These are phyloP conservation scores for Rhinogobio ventralis DNA, from an alignment of 2,797 vertebrate genomes.

Conservation along the genomic window DNA sequence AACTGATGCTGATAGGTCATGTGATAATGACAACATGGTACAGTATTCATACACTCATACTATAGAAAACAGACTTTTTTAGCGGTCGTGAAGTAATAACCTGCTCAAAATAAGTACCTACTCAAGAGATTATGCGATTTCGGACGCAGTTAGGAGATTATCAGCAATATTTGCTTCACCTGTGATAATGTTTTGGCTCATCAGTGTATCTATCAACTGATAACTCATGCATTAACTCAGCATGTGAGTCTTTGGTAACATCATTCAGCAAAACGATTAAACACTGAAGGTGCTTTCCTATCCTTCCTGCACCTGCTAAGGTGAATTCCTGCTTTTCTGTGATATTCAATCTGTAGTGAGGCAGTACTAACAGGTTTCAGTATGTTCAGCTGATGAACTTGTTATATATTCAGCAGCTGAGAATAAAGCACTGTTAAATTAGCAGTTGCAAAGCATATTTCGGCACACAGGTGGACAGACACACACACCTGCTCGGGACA, in stretches of 20 bases:
- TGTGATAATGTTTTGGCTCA: neutral
- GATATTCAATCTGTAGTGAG: neutral
- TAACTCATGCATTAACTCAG: too few species aligned
- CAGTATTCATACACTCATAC: too few species aligned
- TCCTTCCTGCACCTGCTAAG: neutral
- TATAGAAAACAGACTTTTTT: too few species aligned
- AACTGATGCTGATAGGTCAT: too few species aligned
- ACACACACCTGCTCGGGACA: neutral
- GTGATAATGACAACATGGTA: too few species aligned
- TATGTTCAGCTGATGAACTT: neutral
- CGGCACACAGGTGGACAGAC: neutral
- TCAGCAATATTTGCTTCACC: neutral
- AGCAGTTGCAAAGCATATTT: neutral
- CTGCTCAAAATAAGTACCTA: too few species aligned
- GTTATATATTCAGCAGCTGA: conserved; percentile 13
- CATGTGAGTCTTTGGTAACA: neutral
- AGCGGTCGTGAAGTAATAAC: too few species aligned
- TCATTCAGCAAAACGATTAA: neutral
- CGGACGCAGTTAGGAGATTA: too few species aligned
- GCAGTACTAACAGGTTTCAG: neutral
- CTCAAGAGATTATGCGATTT: too few species aligned
- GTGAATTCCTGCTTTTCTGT: conserved; percentile 12
- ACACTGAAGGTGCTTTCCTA: neutral
- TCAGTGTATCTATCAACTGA: neutral
- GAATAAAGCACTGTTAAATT: conserved; percentile 2